A percentile compares a stretch with the other conserved stretches of the same genome.
These are phyloP conservation scores for Vidua macroura DNA, from an alignment of 2,113 vertebrate species.

Conservation along the genomic window DNA sequence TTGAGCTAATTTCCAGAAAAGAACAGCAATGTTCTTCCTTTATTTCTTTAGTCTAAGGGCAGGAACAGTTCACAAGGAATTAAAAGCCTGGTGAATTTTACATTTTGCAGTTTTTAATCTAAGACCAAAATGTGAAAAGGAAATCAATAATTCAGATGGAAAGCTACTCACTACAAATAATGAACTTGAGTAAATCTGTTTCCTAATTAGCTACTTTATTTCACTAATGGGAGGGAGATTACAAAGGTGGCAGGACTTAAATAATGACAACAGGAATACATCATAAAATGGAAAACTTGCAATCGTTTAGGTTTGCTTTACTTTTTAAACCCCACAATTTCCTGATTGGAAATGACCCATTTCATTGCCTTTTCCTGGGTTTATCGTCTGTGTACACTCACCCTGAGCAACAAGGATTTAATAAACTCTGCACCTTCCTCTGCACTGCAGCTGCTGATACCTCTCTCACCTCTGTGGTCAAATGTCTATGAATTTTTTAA, in stretches of 20 bases:
- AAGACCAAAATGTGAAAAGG: slow-evolving; percentile 3
- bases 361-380: slow-evolving; percentile 16
- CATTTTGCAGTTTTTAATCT: neutral
- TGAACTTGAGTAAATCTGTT: slow-evolving; percentile 30
- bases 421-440: neutral
- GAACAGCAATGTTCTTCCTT: neutral
- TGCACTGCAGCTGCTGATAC: neutral
- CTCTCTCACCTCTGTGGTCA: neutral
- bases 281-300: neutral
- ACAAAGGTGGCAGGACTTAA: neutral
- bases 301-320: neutral
- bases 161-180: slow-evolving; percentile 19
- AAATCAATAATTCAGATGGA: slow-evolving; percentile 14
- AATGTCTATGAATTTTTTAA: neutral
- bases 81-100: neutral
- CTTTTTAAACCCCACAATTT: slow-evolving; percentile 17
- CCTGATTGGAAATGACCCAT: slow-evolving; percentile 25
- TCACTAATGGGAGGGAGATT: neutral
- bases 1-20: slow-evolving; percentile 2
- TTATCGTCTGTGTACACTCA: neutral
- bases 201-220: neutral
- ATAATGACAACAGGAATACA: slow-evolving; percentile 4
- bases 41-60: neutral
- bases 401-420: neutral
- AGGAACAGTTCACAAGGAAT: neutral